Conservation (phyloP, 2,113 vertebrate species). For the Vicugna pacos region DNA sequence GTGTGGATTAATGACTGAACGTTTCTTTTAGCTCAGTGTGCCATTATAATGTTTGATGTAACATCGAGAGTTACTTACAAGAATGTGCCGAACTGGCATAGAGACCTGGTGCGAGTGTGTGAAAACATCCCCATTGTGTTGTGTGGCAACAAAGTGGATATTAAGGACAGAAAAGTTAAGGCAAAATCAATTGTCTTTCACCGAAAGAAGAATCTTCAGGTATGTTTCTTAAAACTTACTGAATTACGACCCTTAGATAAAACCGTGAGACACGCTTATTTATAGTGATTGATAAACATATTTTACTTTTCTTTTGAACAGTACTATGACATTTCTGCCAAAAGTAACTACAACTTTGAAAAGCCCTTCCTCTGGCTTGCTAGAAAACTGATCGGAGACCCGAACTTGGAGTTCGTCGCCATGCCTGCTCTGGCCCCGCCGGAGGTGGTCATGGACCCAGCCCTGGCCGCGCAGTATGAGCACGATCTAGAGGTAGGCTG, state of each 20-base stretch:
- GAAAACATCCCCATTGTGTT: conserved; percentile 99
- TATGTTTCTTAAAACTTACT: conserved; percentile 63
- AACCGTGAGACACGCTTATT: too few species aligned
- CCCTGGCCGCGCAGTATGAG: conserved; percentile 96
- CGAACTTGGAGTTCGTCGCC: conserved; percentile 98
- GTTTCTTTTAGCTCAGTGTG: conserved; percentile 95
- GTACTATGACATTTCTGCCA: conserved; percentile 99
- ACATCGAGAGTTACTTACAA: conserved; percentile 99
- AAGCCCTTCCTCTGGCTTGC: conserved; percentile 99
- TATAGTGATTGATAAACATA: too few species aligned
- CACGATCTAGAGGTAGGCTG: conserved; percentile 93
- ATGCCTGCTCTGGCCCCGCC: conserved; percentile 99
- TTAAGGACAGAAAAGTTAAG: conserved; percentile 99
- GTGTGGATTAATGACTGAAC: rapidly evolving
- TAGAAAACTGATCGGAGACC: conserved; percentile 97
- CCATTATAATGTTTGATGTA: conserved; percentile 99
- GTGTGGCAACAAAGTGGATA: conserved; percentile 99
- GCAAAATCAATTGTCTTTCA: conserved; percentile 99
- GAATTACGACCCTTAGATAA: rapidly evolving
- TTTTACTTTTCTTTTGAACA: conserved; percentile 73
- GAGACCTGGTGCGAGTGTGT: conserved; percentile 98
- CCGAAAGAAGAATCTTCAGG: conserved; percentile 99
- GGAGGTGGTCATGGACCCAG: conserved; percentile 98
- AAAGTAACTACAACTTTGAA: conserved; percentile 99
- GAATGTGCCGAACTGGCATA: conserved; percentile 99